A percentile compares a stretch with the other conserved stretches of the same genome.
Conservation (phyloP, 2,797 vertebrate species). For the Hapalemur alaotrensis region DNA sequence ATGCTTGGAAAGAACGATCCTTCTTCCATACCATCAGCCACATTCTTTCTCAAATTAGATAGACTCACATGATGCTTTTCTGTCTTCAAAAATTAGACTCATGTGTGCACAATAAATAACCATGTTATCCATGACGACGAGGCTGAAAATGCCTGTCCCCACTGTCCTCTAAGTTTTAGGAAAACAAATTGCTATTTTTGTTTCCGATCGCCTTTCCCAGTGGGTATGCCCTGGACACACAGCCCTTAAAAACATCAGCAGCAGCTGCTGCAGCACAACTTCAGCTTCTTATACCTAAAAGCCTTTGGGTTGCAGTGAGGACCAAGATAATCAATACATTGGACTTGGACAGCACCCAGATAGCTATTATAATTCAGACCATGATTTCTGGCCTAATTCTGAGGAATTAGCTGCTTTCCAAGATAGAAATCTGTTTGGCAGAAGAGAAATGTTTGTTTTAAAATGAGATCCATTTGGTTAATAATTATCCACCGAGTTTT, state of each 20-base stretch:
- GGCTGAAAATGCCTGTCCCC: neutral
- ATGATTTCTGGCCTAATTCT: slow-evolving; percentile 60
- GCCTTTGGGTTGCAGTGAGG: neutral
- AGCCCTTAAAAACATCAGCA: neutral
- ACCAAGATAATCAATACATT: slow-evolving; percentile 29
- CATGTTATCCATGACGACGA: neutral
- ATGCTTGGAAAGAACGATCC: neutral
- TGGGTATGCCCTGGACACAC: neutral
- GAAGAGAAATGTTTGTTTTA: slow-evolving; percentile 65
- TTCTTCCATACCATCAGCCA: neutral
- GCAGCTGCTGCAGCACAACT: neutral
- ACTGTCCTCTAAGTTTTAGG: neutral
- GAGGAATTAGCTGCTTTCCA: slow-evolving; percentile 52
- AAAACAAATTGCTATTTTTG: slow-evolving; percentile 7
- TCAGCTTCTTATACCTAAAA: neutral
- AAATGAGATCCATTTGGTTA: slow-evolving; percentile 67
- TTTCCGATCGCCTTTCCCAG: neutral
- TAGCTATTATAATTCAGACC: slow-evolving; percentile 53
- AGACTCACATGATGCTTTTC: neutral
- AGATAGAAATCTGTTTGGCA: slow-evolving; percentile 72
- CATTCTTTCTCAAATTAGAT: neutral
- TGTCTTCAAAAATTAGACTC: slow-evolving; percentile 6
- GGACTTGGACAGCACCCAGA: slow-evolving; percentile 57
- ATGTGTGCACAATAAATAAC: neutral
- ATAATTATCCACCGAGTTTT: slow-evolving; percentile 62